Evolutionary conservation across 1,140 invertebrate genomes (phyloP).

Genomic region (Drosophila mojavensis): DNA sequence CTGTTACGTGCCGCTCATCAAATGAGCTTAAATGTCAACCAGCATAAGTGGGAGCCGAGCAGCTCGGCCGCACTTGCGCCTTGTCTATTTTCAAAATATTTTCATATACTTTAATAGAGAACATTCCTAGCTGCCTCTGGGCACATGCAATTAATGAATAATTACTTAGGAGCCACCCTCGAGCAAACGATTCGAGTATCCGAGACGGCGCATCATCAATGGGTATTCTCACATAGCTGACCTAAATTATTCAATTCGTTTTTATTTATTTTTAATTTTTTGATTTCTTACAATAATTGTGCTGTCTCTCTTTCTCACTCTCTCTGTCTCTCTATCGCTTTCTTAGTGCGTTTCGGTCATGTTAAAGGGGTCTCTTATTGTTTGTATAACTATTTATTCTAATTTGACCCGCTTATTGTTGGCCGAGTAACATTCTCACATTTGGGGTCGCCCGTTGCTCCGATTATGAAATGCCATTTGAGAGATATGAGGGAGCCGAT

Average conservation of each 20-base stretch:
- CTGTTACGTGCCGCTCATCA: constrained; percentile 37
- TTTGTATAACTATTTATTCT: constrained; percentile 83
- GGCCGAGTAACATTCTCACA: constrained; percentile 39
- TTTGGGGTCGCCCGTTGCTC: constrained; percentile 29
- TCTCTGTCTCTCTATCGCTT: not conserved
- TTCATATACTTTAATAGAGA: constrained; percentile 69
- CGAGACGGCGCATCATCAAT: constrained; percentile 34
- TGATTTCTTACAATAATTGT: constrained; percentile 77
- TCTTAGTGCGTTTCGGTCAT: not conserved
- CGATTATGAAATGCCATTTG: constrained; percentile 16
- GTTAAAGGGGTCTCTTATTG: constrained; percentile 72
- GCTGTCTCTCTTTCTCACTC: not conserved
- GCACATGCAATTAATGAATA: constrained; percentile 69
- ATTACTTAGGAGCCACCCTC: constrained; percentile 45
- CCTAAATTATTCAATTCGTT: constrained; percentile 83
- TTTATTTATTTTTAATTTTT: constrained; percentile 84
- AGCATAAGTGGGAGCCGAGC: constrained; percentile 45
- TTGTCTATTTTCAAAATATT: constrained; percentile 69
- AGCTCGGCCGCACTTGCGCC: not conserved
- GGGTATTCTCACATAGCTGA: constrained; percentile 56
- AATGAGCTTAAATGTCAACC: constrained; percentile 71
- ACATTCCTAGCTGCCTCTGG: constrained; percentile 2
- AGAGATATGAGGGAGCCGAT: constrained; percentile 29
- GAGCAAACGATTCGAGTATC: constrained; percentile 16
- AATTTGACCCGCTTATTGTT: constrained; percentile 82